Evolutionary conservation across 2,888 invertebrate genomes (phyloP).

Genomic region (Arctia plantaginis): DNA sequence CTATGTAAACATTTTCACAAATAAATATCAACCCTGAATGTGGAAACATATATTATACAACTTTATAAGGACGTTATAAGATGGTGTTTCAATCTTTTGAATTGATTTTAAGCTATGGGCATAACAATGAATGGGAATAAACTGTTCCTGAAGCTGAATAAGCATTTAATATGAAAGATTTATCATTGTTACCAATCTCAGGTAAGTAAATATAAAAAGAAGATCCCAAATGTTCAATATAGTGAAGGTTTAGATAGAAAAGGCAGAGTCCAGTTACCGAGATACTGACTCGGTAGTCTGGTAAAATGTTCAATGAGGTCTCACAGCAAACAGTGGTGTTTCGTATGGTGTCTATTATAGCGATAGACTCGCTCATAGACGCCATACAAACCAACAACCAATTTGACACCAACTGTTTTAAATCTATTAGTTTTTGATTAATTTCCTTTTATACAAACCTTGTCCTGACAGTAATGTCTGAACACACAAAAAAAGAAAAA

Average conservation of each 20-base stretch:
- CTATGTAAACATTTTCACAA: neutral
- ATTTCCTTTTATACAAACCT: too few relatives aligned
- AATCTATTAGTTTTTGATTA: too few relatives aligned
- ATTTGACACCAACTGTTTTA: too few relatives aligned
- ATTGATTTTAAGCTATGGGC: neutral
- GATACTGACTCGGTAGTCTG: slow-evolving; percentile 58
- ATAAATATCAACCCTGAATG: neutral
- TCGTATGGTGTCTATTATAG: slow-evolving; percentile 34
- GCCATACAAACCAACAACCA: too few relatives aligned
- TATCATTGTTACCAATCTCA: slow-evolving; percentile 22
- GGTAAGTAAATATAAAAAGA: slow-evolving; percentile 16
- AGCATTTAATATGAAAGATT: slow-evolving; percentile 25
- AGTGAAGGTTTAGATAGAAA: slow-evolving; percentile 62
- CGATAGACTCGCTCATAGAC: slow-evolving; percentile 13
- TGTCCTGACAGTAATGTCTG: too few relatives aligned
- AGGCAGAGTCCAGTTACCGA: slow-evolving; percentile 56
- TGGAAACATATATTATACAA: neutral
- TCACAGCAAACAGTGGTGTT: slow-evolving; percentile 59
- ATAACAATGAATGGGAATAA: neutral
- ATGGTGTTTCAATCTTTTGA: too few relatives aligned
- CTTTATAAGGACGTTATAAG: neutral
- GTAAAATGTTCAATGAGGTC: slow-evolving; percentile 61
- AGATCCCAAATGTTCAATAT: slow-evolving; percentile 62
- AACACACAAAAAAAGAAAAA: too few relatives aligned
- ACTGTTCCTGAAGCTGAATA: neutral